Conservation (phyloP, 2,888 invertebrate genomes). For the Drosophila crucigera region DNA sequence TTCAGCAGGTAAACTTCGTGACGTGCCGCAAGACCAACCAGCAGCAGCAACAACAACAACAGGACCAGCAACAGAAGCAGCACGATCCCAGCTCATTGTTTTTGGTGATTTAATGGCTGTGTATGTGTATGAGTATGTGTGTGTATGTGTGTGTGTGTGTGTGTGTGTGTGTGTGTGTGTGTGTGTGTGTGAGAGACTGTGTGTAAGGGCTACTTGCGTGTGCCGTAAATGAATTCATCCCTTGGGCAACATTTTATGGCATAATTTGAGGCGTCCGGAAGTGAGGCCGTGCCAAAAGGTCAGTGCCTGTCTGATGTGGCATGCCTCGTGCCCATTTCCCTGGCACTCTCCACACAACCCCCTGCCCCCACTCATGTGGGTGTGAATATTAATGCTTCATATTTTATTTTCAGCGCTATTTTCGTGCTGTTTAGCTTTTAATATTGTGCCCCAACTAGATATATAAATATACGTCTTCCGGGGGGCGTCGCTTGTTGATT, state of each 20-base stretch:
- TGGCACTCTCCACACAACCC: background rate
- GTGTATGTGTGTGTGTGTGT: background rate
- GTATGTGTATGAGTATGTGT: slow-evolving; percentile 10
- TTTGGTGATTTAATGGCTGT: slow-evolving; percentile 77
- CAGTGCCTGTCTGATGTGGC: slow-evolving; percentile 68
- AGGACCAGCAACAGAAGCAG: slow-evolving; percentile 15
- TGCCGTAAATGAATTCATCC: slow-evolving; percentile 77
- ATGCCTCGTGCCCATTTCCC: slow-evolving; percentile 58
- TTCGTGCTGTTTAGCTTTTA: slow-evolving; percentile 74
- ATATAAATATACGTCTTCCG: slow-evolving; percentile 21
- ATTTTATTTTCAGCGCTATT: slow-evolving; percentile 75
- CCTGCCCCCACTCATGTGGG: slow-evolving; percentile 51
- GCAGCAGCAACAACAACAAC: slow-evolving; percentile 13
- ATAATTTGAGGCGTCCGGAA: slow-evolving; percentile 79
- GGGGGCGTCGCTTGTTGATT: slow-evolving; percentile 61
- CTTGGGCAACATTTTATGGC: slow-evolving; percentile 80
- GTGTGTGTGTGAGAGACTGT: slow-evolving; percentile 18
- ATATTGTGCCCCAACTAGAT: slow-evolving; percentile 40
- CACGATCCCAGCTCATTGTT: slow-evolving; percentile 69
- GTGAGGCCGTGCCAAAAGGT: slow-evolving; percentile 70
- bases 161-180: slow-evolving; percentile 17
- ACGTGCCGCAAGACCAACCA: slow-evolving; percentile 47
- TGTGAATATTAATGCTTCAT: slow-evolving; percentile 80
- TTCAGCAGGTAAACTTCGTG: slow-evolving; percentile 77
- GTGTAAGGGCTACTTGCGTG: slow-evolving; percentile 45